A percentile compares a stretch with the other conserved stretches of the same genome.
These are phyloP conservation scores for Erpetoichthys calabaricus DNA, from an alignment of 2,797 vertebrate genomes.

Conservation along the genomic window DNA sequence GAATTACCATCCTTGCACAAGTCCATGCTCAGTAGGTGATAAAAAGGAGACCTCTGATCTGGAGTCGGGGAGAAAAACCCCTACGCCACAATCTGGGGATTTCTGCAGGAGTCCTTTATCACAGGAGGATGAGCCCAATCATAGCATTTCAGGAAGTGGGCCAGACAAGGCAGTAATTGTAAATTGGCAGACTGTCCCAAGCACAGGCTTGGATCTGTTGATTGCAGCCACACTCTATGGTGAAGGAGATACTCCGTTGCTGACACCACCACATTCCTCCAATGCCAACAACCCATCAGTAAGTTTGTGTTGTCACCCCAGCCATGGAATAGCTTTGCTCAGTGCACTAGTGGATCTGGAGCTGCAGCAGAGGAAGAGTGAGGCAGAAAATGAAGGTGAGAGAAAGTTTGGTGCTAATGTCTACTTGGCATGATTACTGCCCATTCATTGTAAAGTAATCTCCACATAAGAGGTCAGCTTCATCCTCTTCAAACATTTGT, in stretches of 20 bases:
- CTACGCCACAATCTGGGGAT: conserved; percentile 21
- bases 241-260: conserved; percentile 44
- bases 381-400: conserved; percentile 48
- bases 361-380: conserved; percentile 48
- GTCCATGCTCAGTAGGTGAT: conserved; percentile 12
- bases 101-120: conserved; percentile 23
- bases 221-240: conserved; percentile 73
- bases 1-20: conserved; percentile 15
- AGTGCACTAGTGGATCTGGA: conserved; percentile 86
- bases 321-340: conserved; percentile 80
- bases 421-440: too few relatives aligned
- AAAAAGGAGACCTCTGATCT: conserved; percentile 4
- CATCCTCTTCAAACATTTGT: too few relatives aligned
- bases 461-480: too few relatives aligned
- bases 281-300: conserved; percentile 22
- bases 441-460: too few relatives aligned
- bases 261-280: conserved; percentile 28
- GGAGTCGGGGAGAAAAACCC: conserved; percentile 18
- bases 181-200: conserved; percentile 31
- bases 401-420: not conserved
- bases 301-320: conserved; percentile 25
- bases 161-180: conserved; percentile 16
- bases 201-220: conserved; percentile 70
- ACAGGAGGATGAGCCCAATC: conserved; percentile 6
- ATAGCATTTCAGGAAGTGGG: conserved; percentile 3